phyloP scores from a whole-genome alignment of 2,797 vertebrate species.

The Otolemur crassicaudatus region DNA sequence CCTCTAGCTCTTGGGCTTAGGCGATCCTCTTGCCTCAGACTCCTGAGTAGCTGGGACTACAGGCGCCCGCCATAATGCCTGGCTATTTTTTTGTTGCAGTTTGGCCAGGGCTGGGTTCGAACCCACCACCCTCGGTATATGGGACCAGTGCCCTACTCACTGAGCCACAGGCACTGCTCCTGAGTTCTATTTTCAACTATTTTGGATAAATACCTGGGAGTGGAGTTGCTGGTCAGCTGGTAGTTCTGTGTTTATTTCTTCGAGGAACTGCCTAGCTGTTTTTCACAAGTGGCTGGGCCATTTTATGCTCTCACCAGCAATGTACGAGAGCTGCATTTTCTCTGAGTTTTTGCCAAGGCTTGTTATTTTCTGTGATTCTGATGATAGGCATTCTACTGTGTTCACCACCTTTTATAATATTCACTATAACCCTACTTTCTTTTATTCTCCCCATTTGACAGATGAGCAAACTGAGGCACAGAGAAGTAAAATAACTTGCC shows the following conservation, averaged over 20 bases:
- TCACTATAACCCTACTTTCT: neutral
- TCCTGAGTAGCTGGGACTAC: too few species aligned
- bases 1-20: too few species aligned
- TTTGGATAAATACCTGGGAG: neutral
- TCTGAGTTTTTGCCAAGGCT: neutral
- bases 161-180: too few species aligned
- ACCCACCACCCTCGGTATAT: too few species aligned
- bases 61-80: too few species aligned
- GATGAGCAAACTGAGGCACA: neutral
- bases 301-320: neutral
- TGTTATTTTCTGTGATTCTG: neutral
- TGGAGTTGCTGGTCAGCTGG: neutral
- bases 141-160: too few species aligned
- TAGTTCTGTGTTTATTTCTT: neutral
- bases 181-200: neutral
- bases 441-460: neutral
- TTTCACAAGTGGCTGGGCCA: neutral
- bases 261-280: neutral
- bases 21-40: too few species aligned
- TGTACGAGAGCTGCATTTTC: neutral
- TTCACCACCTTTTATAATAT: neutral
- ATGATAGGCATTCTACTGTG: neutral
- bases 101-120: too few species aligned
- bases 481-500: neutral
- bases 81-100: too few species aligned